These are phyloP conservation scores for Neodiprion fabricii DNA, from an alignment of 1,140 invertebrate species.

Conservation along the genomic window DNA sequence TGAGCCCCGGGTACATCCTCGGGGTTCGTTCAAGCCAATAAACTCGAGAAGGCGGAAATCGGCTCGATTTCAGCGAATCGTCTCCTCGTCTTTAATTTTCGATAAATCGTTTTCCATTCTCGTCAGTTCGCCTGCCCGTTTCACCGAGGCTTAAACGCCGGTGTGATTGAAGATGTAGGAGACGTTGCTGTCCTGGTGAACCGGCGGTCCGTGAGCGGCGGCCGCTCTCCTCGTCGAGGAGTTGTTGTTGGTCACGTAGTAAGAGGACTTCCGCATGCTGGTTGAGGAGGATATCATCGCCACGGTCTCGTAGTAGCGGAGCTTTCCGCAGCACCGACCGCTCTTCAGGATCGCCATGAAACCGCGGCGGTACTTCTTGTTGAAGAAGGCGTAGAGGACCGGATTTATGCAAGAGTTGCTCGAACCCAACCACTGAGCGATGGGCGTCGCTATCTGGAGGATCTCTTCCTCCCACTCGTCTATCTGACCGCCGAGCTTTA, in stretches of 20 bases:
- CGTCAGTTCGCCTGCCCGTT: neutral
- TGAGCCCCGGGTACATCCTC: neutral
- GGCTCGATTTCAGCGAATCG: neutral
- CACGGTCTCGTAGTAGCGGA: slow-evolving; percentile 84
- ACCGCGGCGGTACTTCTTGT: slow-evolving; percentile 93
- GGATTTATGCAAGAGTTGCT: slow-evolving; percentile 98
- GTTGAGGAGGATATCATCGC: slow-evolving; percentile 83
- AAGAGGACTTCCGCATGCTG: slow-evolving; percentile 81
- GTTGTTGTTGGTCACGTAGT: slow-evolving; percentile 73
- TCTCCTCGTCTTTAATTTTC: neutral
- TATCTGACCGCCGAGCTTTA: slow-evolving; percentile 79
- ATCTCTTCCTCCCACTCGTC: slow-evolving; percentile 79
- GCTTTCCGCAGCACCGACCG: slow-evolving; percentile 80
- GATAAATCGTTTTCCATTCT: neutral
- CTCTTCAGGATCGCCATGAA: slow-evolving; percentile 90
- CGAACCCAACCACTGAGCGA: slow-evolving; percentile 95
- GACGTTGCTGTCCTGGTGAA: slow-evolving; percentile 73
- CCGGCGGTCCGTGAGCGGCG: slow-evolving; percentile 67
- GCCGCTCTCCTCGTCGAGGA: slow-evolving; percentile 59
- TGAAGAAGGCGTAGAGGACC: slow-evolving; percentile 96
- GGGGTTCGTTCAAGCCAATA: neutral
- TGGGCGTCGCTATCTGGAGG: slow-evolving; percentile 81
- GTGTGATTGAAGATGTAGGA: slow-evolving; percentile 76
- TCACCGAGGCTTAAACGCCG: slow-evolving; percentile 55
- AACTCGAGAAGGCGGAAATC: neutral